Base-by-base conservation (phyloP, 2,797 vertebrate genomes). In the Trichosurus vulpecula region DNA sequence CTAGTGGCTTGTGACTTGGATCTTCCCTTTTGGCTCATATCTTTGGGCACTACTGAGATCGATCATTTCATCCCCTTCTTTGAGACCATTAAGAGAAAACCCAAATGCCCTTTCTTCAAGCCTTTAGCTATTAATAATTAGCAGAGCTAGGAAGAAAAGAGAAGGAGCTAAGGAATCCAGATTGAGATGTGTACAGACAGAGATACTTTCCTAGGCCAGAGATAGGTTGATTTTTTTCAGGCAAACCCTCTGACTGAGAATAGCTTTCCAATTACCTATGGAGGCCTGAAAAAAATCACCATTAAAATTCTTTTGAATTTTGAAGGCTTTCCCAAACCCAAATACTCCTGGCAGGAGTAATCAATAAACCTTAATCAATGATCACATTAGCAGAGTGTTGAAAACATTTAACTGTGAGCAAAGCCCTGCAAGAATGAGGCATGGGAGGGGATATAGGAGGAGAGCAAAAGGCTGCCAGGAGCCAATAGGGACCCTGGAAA, bases 71-170 rank as follows among this genome's bases (percentile, higher is more conserved):
- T 47, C 94, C 58, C 11, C 14, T 89, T 87, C 90, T 94, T 94
- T 61, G 6, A 93, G 47, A 57, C 92, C 47, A 19, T 93, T 94
- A 12, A 29, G 54, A 95, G 54, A 35, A 97, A 97, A 97, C 47
- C 52, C 41, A 91, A 96, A 56, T 51, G 58, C 93, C 91, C 93
- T 91, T 61, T 53, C 66, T 92, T 56, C 58, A 56, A 35, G 52
- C 51, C 54, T 93, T 66, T 51, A 87, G 25, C 4, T 87, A 87
- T 25, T 25, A 47, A 25, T 47, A 87, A 22, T 10, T 16, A 47
- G 41, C 74, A 51, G 74, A 87, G 61, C 54, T 66, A 57, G 53
- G 22, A 92, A 29, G 31, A 6, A 92, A 8, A 52, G 12, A 31
- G 53, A 91, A 92, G 91, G 89, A 55, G 52, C 54, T 87, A 87